These are phyloP conservation scores for Limosa lapponica DNA, from an alignment of 2,797 vertebrate species.

Conservation along the genomic window DNA sequence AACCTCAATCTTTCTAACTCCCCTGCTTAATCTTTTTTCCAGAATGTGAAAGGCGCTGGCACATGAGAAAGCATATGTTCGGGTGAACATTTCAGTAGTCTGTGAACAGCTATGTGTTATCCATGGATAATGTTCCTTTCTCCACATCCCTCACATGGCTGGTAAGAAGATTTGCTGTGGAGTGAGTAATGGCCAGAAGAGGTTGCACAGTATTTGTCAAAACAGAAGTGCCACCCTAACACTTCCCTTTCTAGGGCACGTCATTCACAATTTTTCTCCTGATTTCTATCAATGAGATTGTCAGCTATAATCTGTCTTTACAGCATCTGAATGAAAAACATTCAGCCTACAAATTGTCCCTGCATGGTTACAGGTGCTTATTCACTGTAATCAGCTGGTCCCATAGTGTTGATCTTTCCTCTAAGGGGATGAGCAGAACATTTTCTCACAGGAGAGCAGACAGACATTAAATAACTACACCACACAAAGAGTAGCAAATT, in stretches of 20 bases:
- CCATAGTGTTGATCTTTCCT: neutral
- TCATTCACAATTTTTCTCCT: neutral
- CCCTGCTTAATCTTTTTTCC: neutral
- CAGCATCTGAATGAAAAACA: neutral
- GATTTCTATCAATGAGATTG: neutral
- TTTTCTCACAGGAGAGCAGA: neutral
- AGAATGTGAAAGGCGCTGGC: neutral
- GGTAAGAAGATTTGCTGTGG: neutral
- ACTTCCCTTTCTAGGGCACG: neutral
- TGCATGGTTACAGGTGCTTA: neutral
- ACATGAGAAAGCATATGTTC: neutral
- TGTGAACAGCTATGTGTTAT: neutral
- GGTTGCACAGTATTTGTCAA: neutral
- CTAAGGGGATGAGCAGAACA: neutral
- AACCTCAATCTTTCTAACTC: neutral
- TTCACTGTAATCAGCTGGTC: neutral
- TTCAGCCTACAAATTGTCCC: neutral
- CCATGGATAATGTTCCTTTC: neutral
- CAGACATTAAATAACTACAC: neutral
- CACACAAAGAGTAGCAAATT: neutral
- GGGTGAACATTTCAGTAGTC: neutral
- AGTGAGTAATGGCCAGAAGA: neutral
- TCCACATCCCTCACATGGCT: neutral
- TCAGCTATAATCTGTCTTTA: neutral
- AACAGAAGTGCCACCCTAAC: neutral